phyloP scores from a whole-genome alignment of 2,888 invertebrate genomes.

The Parapristionchus giblindavisi region DNA sequence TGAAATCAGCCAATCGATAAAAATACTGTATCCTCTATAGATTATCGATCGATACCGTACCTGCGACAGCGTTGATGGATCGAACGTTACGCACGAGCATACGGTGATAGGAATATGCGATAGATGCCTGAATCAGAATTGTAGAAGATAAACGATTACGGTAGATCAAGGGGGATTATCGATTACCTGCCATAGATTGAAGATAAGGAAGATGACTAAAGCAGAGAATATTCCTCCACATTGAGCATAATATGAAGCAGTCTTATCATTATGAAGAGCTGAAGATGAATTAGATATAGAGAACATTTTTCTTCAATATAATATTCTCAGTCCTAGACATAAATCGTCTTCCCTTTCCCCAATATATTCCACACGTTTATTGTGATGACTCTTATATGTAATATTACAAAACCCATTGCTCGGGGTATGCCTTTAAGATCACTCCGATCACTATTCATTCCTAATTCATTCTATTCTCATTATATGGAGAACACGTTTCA shows the following conservation, averaged over 20 bases:
- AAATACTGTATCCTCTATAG: neutral
- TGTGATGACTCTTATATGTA: too few species aligned
- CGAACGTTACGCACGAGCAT: slow-evolving; percentile 5
- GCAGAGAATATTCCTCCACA: slow-evolving; percentile 53
- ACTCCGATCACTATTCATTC: too few species aligned
- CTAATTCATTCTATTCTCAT: too few species aligned
- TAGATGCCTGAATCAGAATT: neutral
- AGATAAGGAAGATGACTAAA: slow-evolving; percentile 57
- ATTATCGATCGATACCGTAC: neutral
- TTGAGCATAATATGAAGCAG: slow-evolving; percentile 59
- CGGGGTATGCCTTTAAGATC: too few species aligned
- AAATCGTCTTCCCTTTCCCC: too few species aligned
- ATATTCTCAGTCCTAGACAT: too few species aligned
- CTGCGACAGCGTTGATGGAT: too few species aligned
- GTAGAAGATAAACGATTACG: neutral
- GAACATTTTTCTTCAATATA: too few species aligned
- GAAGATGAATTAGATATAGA: too few species aligned
- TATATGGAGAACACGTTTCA: too few species aligned
- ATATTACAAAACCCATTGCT: too few species aligned
- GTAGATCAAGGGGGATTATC: neutral
- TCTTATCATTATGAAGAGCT: slow-evolving; percentile 64
- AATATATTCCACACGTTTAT: too few species aligned
- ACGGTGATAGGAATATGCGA: slow-evolving; percentile 25
- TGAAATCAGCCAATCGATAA: neutral
- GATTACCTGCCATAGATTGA: slow-evolving; percentile 63